A percentile compares a stretch with the other conserved stretches of the same genome.
Evolutionary conservation across 2,113 vertebrate species (phyloP).

Genomic region (Corythornis vintsioides): DNA sequence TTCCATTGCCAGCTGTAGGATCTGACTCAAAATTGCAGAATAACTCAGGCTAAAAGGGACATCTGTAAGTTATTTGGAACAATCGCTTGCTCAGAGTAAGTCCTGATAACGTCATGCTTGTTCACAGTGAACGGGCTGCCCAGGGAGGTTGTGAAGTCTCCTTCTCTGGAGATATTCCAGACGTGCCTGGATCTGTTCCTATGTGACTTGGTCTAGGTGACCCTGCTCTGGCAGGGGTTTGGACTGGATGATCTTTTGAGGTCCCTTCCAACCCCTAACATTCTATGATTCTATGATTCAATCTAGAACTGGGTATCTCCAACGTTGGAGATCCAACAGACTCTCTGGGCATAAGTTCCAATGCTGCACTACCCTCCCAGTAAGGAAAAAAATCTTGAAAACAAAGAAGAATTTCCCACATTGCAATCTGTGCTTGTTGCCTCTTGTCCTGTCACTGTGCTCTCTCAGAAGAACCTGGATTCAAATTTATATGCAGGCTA

Average conservation of each 20-base stretch:
- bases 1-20: neutral
- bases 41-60: neutral
- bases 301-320: neutral
- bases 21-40: neutral
- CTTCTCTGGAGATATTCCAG: no score
- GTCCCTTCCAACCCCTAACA: no score
- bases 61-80: neutral
- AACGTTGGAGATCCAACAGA: neutral
- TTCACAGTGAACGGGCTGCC: neutral
- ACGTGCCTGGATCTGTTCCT: no score
- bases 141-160: no score
- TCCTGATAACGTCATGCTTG: neutral
- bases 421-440: neutral
- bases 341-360: neutral
- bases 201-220: no score
- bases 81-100: neutral
- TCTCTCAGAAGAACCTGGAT: neutral
- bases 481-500: accelerated
- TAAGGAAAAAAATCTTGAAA: neutral
- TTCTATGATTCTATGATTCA: no score
- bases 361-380: neutral
- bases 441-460: neutral
- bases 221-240: no score
- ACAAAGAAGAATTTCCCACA: neutral
- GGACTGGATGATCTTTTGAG: no score